phyloP scores from a whole-genome alignment of 2,113 vertebrate genomes.

The Cygnus buccinator region DNA sequence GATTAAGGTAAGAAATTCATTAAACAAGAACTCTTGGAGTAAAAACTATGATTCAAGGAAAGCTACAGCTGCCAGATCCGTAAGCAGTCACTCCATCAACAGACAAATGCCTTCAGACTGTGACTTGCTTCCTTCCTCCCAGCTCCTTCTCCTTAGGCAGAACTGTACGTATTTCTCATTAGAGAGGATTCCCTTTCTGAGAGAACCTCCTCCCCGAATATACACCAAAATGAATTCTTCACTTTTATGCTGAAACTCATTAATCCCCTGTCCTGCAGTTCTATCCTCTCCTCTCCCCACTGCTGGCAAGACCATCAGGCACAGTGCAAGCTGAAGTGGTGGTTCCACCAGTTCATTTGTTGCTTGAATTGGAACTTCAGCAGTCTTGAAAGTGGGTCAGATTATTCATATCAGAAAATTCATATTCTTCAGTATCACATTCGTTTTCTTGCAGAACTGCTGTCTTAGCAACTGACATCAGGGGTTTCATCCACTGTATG shows the following conservation, averaged over 20 bases:
- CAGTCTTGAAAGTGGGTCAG: not conserved
- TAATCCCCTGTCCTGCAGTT: not conserved
- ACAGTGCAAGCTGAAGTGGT: not conserved
- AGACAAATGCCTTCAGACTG: conserved; percentile 32
- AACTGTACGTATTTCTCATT: conserved; percentile 18
- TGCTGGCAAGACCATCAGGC: not conserved
- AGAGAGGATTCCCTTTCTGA: not conserved
- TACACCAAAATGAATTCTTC: not conserved
- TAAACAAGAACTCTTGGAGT: conserved; percentile 22
- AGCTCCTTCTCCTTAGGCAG: conserved; percentile 14
- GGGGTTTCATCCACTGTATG: not conserved
- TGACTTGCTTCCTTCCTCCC: conserved; percentile 58
- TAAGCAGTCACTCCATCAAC: not conserved
- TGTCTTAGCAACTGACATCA: not conserved
- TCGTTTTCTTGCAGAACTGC: not conserved
- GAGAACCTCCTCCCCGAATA: not conserved
- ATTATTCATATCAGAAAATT: not conserved
- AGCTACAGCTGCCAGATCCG: conserved; percentile 52
- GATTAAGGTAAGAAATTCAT: conserved; percentile 23
- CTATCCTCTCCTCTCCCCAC: too few species aligned
- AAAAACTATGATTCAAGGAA: conserved; percentile 26
- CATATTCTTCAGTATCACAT: not conserved
- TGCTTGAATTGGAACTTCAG: not conserved
- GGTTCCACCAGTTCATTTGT: not conserved
- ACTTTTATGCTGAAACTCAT: not conserved